Percentiles rank a stretch among this genome's conserved stretches.
phyloP scores from a whole-genome alignment of 2,797 vertebrate species.

The Hapalemur alaotrensis region DNA sequence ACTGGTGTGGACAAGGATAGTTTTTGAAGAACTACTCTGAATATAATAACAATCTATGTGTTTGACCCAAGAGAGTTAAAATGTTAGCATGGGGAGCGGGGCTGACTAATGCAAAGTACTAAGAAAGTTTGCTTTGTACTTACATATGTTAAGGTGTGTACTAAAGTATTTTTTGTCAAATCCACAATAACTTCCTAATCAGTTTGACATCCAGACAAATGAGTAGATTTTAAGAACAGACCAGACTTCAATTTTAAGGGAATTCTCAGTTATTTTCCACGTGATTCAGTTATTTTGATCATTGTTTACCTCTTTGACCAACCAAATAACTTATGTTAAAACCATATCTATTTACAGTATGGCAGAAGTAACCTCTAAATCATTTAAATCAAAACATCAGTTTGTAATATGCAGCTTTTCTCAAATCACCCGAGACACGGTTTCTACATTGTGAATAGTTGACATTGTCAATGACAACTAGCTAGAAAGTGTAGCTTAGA shows the following conservation, averaged over 20 bases:
- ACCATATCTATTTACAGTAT: not conserved
- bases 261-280: not conserved
- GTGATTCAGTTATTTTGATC: constrained; percentile 23
- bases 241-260: not conserved
- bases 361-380: constrained; percentile 3
- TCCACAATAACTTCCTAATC: not conserved
- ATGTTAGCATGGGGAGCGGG: not conserved
- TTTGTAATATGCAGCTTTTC: constrained; percentile 51
- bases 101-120: not conserved
- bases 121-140: constrained; percentile 5
- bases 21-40: constrained; percentile 17
- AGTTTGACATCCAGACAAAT: not conserved
- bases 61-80: not conserved
- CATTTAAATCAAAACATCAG: constrained; percentile 25
- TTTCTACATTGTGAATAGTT: not conserved
- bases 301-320: not conserved
- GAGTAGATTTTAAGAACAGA: not conserved
- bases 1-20: not conserved
- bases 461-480: not conserved
- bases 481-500: not conserved
- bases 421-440: constrained; percentile 7
- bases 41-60: not conserved
- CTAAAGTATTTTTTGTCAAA: not conserved
- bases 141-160: not conserved
- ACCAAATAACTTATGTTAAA: constrained; percentile 29